Base-by-base conservation (phyloP, 2,797 vertebrate species). In the Crocodylus rhombifer region DNA sequence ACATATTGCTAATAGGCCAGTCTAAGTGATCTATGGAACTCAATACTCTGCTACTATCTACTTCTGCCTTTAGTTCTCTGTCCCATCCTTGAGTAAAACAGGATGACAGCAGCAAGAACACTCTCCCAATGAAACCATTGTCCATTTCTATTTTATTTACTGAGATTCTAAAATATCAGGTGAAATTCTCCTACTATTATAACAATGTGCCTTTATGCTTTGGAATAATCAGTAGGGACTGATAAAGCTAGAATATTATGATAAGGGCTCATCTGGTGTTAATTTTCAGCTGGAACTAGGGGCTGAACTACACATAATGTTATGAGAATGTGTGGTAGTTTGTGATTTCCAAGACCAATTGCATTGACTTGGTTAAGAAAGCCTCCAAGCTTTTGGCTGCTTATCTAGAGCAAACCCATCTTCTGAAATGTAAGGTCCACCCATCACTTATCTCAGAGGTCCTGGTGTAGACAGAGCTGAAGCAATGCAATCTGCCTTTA, bases 401-500 rank as follows among this genome's bases (percentile, higher is more conserved):
- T 0, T 5, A 57, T n/a, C 65, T 81, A 21, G 65, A 67, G 61
- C 77, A 85, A 33, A 69, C 12, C 76, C 7, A 84, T 90, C 21
- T 3, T 92, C 84, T 89, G 76, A 42, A 26, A 82, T 90, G 80
- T 84, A 82, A 78, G 56, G 51, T 78, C 91, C 25, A 77, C 87
- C 85, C 42, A 62, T 69, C 81, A 75, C 56, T 67, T 12, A 12
- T 90, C 82, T 86, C 77, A 88, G 84, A 80, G 77, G 77, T 21
- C 28, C 14, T 87, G 90, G 61, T 30, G 33, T 65, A 76, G 25
- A 89, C 64, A 80, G 67, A 87, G 62, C 56, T 42, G 15, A 85
- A 73, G 33, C 78, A 90, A 21, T 33, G 62, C 14, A 74, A n/a
- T 25, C 88, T 91, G 25, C 58, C 51, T 84, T 80, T 65, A 85